Base-by-base conservation (phyloP, 2,888 invertebrate species). In the Neoaliturus tenellus region DNA sequence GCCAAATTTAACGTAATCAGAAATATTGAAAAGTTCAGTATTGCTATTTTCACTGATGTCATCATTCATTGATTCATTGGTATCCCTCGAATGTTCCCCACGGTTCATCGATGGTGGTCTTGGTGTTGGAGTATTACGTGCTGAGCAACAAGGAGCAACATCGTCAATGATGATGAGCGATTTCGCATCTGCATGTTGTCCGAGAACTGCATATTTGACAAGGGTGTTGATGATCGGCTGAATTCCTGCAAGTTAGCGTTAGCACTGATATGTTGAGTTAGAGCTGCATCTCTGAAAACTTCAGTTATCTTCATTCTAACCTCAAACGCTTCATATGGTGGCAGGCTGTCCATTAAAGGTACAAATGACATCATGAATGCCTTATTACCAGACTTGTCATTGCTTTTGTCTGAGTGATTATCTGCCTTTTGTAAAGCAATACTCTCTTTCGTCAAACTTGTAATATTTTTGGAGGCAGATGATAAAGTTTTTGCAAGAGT, bases 351-450 rank as follows among this genome's bases (percentile, higher is more conserved):
- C 51, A 80, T 48, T 6, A 80, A 8, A 28, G 48, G 80, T 3
- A 80, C 20, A 51, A 80, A 80, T 6, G 80, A 80, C 80, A 80
- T 51, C 48, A 80, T 12, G 55, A 80, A 80, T n/a, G 80, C 80
- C 51, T 51, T 80, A 25, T 80, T 48, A 51, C 80, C 80, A 5
- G n/a, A 5, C 51, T 23, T 51, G n/a, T 80, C 55, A 80, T 25
- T 25, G 20, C 0, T 51, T 31, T 2, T 51, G 8, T 80, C 80
- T 10, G 31, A 25, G 55, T 80, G 6, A 12, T 23, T 51, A 23
- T 31, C 25, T 48, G 1, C 48, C 51, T 23, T 80, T 80, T 80
- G 80, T 80, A 51, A 25, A 80, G 51, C 51, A 10, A 80, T 23
- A 10, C 80, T 80, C 25, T 80, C 51, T n/a, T n/a, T 35, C 48